Evolutionary conservation across 2,888 invertebrate species (phyloP).

Genomic region (Argyresthia goedartella): DNA sequence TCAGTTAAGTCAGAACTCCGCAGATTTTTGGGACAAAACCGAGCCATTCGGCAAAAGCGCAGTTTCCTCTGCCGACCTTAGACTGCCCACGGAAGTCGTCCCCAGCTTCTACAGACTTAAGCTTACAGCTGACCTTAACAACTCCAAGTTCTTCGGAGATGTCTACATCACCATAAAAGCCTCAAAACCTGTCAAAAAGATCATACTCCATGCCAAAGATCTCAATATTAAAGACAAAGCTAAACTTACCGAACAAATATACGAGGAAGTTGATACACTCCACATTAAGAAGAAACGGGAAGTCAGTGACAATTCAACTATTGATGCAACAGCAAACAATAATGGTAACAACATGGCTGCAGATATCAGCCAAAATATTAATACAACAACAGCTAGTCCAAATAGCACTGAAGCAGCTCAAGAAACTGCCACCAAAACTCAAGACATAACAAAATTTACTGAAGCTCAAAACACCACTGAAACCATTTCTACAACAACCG

Average conservation of each 20-base stretch:
- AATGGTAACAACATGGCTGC: not conserved
- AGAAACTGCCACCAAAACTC: not conserved
- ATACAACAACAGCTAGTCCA: not conserved
- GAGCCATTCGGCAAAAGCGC: constrained; percentile 42
- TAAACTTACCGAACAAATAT: constrained; percentile 56
- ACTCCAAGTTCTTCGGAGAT: constrained; percentile 48
- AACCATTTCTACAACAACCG: constrained; percentile 10
- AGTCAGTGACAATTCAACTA: constrained; percentile 9
- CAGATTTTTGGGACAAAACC: constrained; percentile 52
- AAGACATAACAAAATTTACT: not conserved
- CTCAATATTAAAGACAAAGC: constrained; percentile 41
- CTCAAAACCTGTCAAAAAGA: constrained; percentile 36
- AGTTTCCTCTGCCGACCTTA: constrained; percentile 35
- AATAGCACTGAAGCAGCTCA: not conserved
- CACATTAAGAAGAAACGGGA: not conserved
- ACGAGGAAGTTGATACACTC: constrained; percentile 32
- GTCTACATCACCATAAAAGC: constrained; percentile 60
- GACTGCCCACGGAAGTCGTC: constrained; percentile 54
- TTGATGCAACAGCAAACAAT: too few relatives aligned
- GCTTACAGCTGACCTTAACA: constrained; percentile 62
- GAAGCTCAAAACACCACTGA: constrained; percentile 3
- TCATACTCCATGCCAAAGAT: constrained; percentile 66
- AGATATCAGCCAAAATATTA: not conserved
- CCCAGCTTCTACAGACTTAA: constrained; percentile 72
- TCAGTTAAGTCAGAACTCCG: constrained; percentile 32